Conservation (phyloP, 2,888 invertebrate species). For the Apotomis betuletana region DNA sequence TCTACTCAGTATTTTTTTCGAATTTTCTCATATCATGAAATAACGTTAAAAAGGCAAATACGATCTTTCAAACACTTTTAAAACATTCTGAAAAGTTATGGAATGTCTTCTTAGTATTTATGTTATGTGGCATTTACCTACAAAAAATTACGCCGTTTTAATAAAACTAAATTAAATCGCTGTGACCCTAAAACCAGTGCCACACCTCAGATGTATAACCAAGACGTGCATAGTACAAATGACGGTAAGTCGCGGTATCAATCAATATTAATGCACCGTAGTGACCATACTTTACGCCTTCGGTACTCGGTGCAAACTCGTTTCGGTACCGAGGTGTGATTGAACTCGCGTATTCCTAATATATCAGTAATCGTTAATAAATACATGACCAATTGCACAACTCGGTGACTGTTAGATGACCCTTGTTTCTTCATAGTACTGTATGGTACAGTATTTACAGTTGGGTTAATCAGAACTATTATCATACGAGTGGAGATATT, state of each 20-base stretch:
- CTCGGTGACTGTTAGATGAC: background rate
- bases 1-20: too few species aligned
- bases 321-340: conserved; percentile 41
- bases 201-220: conserved; percentile 59
- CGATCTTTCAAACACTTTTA: too few species aligned
- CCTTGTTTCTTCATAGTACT: background rate
- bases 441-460: too few species aligned
- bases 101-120: too few species aligned
- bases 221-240: conserved; percentile 57
- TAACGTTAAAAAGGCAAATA: too few species aligned
- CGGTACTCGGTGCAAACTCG: conserved; percentile 44
- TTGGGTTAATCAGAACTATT: too few species aligned
- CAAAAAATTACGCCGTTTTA: background rate
- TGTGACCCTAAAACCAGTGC: conserved; percentile 41
- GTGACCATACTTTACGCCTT: conserved; percentile 56
- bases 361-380: conserved; percentile 30
- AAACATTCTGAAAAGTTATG: too few species aligned
- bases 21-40: too few species aligned
- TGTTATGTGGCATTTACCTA: too few species aligned
- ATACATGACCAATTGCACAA: conserved; percentile 10
- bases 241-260: conserved; percentile 59
- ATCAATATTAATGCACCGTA: conserved; percentile 63
- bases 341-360: conserved; percentile 40
- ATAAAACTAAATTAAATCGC: background rate
- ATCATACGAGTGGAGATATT: too few species aligned